Base-by-base conservation (phyloP, 2,113 vertebrate species). In the Columbina picui region DNA sequence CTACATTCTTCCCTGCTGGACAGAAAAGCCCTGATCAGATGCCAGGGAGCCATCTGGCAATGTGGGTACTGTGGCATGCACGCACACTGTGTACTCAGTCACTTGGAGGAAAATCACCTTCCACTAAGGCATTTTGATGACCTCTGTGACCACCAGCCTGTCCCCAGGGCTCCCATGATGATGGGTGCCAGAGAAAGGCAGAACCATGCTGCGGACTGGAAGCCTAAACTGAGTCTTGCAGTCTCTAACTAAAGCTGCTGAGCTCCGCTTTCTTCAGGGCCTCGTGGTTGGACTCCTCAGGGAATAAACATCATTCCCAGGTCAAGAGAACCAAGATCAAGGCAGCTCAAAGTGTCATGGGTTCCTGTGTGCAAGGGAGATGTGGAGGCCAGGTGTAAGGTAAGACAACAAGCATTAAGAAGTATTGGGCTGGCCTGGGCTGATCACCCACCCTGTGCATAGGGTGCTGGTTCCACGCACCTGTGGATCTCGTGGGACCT, bases 31-130 rank as follows among this genome's bases (percentile, higher is more conserved):
- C 83, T 63, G 83, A 63, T 27, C 1, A 0, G 64, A n/a, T 67
- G 89, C 93, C 91, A 93, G 50, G 60, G 63, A 89, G 36, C 84
- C 92, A 83, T 85, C 71, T 93, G 95, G 71, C 60, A 80, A 25
- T 6, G 47, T 15, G 73, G 55, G 47, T 41, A 50, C 83, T 63
- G 7, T 3, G 25, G 38, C 70, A 83, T 6, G 13, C 34, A 39
- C 1, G 18, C 29, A 53, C 47, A n/a, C 14, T 27, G 53, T 22
- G 69, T 1, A 0, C 55, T 32, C 41, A 53, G 68, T 53, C 49
- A 45, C 77, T 15, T 12, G 67, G 45, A 65, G 52, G 85, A 50
- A 76, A 94, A 76, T n/a, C 78, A 20, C 21, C 65, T 73, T 57
- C 67, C 47, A 83, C 32, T 27, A 69, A 25, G 90, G 8, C 45